Conservation (phyloP, 2,797 vertebrate genomes). For the Xenentodon cancila region DNA sequence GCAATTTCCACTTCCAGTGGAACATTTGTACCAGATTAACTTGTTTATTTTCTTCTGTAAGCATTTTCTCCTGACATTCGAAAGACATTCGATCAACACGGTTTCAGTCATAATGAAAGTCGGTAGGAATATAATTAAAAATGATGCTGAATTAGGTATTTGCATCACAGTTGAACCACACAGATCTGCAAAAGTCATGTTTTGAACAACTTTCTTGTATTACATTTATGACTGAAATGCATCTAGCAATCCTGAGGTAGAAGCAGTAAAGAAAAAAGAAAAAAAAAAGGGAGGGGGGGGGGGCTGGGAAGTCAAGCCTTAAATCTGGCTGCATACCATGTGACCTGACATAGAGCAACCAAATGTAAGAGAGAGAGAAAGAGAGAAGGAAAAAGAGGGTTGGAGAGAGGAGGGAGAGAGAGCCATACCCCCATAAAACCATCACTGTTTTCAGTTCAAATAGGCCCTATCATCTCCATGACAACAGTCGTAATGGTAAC, state of each 20-base stretch:
- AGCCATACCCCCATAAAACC: conserved; percentile 83
- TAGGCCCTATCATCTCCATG: conserved; percentile 95
- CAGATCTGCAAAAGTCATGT: conserved; percentile 14
- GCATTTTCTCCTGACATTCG: conserved; percentile 48
- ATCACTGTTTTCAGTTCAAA: conserved; percentile 95
- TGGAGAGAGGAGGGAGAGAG: conserved; percentile 35
- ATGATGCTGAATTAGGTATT: conserved; percentile 31
- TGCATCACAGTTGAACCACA: conserved; percentile 15
- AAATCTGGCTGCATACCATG: conserved; percentile 78
- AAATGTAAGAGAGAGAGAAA: conserved; percentile 59
- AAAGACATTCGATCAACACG: conserved; percentile 44
- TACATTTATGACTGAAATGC: conserved; percentile 57
- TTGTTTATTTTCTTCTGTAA: conserved; percentile 55
- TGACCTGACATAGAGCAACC: conserved; percentile 71
- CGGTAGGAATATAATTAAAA: conserved; percentile 37
- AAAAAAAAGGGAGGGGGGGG: conserved; percentile 28
- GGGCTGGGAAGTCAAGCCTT: conserved; percentile 75
- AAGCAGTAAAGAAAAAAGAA: conserved; percentile 34
- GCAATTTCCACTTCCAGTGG: conserved; percentile 68
- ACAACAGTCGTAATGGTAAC: conserved; percentile 99
- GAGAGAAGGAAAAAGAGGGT: conserved; percentile 19
- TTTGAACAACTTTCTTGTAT: conserved; percentile 35
- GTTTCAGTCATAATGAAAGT: conserved; percentile 44
- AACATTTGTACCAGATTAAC: conserved; percentile 63
- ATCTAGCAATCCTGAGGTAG: conserved; percentile 56